Conservation (phyloP, 2,888 invertebrate species). For the Chalcosyrphus nemorum region DNA sequence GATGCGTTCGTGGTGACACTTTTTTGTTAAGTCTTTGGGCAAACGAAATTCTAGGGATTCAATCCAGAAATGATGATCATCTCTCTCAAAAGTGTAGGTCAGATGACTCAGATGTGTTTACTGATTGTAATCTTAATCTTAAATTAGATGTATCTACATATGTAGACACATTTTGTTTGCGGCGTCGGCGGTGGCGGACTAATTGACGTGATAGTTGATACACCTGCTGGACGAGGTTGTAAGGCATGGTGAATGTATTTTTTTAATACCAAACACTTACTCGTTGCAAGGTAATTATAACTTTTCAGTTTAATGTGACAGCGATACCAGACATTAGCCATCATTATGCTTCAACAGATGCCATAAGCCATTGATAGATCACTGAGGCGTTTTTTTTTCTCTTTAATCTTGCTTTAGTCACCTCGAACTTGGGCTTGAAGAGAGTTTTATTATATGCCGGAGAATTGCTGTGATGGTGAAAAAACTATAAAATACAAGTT, state of each 20-base stretch:
- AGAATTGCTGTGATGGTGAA: too few relatives aligned
- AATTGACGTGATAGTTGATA: constrained; percentile 19
- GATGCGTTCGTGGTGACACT: constrained; percentile 33
- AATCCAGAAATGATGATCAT: background rate
- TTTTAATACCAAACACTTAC: background rate
- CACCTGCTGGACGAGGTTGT: constrained; percentile 19
- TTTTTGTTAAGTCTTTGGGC: constrained; percentile 6
- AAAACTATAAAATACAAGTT: too few relatives aligned
- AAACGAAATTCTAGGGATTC: constrained; percentile 15
- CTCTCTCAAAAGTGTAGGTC: background rate
- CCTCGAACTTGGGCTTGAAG: background rate
- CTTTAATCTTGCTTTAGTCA: background rate
- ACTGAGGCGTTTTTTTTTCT: background rate
- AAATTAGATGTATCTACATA: background rate
- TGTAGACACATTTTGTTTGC: background rate
- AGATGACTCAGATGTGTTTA: background rate
- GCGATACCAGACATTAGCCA: constrained; percentile 1
- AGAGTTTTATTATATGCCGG: too few relatives aligned
- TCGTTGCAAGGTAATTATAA: background rate
- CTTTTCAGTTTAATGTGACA: constrained; percentile 2
- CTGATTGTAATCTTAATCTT: background rate
- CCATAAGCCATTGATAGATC: background rate
- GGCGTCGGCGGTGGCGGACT: background rate
- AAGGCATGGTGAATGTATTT: constrained; percentile 7
- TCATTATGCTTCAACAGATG: background rate